Percentiles rank a stretch among this genome's conserved stretches.
phyloP scores from a whole-genome alignment of 2,797 vertebrate genomes.

The Pseudochaenichthys georgianus region DNA sequence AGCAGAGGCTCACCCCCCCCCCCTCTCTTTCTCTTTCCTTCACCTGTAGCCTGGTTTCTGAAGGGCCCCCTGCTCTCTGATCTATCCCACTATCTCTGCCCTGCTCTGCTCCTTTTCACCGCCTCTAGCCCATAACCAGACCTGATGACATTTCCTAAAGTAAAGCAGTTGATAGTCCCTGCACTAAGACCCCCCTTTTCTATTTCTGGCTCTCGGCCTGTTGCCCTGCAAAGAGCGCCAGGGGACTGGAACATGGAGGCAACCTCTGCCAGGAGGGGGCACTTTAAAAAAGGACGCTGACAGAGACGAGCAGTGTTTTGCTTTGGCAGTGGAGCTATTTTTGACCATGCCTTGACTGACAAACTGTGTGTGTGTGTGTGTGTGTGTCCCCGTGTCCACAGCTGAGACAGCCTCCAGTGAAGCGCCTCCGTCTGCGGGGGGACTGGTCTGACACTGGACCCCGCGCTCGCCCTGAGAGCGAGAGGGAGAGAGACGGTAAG shows the following conservation, averaged over 20 bases:
- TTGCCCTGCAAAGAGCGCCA: conserved; percentile 55
- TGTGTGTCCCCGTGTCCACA: conserved; percentile 76
- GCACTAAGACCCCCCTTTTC: conserved; percentile 51
- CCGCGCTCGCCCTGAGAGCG: conserved; percentile 96
- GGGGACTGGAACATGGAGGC: conserved; percentile 64
- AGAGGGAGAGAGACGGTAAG: conserved; percentile 96
- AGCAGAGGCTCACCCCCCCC: conserved; percentile 27
- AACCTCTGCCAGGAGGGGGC: conserved; percentile 40
- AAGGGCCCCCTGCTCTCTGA: conserved; percentile 4
- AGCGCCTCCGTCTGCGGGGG: conserved; percentile 94
- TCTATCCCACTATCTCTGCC: conserved; percentile 36
- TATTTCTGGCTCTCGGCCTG: conserved; percentile 69
- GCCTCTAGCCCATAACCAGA: conserved; percentile 46
- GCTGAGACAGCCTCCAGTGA: conserved; percentile 96
- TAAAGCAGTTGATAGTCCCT: conserved; percentile 44
- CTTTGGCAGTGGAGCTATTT: conserved; percentile 78
- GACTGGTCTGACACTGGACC: conserved; percentile 99
- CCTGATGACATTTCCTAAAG: conserved; percentile 55
- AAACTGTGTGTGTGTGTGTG: conserved; percentile 49
- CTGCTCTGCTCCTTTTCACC: conserved; percentile 47
- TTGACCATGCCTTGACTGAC: conserved; percentile 74
- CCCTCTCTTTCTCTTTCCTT: conserved; percentile 2
- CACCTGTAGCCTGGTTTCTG: conserved; percentile 56
- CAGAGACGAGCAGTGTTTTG: conserved; percentile 70
- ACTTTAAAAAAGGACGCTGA: conserved; percentile 59